phyloP scores from a whole-genome alignment of 2,797 vertebrate species.

The Halcyon leucocephala region DNA sequence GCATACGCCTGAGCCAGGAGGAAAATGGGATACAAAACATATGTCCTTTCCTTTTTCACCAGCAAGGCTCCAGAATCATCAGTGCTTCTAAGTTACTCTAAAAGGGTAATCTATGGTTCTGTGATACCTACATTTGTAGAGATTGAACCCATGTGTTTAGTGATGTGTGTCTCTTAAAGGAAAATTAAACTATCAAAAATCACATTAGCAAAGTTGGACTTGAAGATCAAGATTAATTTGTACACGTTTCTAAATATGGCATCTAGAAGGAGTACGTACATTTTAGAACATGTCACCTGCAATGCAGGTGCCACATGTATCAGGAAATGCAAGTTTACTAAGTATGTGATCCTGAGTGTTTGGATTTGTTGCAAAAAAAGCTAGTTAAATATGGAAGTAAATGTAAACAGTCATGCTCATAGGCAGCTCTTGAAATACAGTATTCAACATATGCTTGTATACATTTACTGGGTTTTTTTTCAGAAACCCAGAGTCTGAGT shows the following conservation, averaged over 20 bases:
- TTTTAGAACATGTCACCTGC: not conserved
- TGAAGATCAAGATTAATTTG: not conserved
- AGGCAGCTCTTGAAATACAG: not conserved
- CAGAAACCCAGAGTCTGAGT: not conserved
- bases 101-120: not conserved
- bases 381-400: not conserved
- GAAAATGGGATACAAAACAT: not conserved
- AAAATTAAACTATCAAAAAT: not conserved
- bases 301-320: not conserved
- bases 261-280: not conserved
- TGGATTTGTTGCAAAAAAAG: not conserved
- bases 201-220: not conserved
- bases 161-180: not conserved
- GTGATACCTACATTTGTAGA: not conserved
- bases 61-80: not conserved
- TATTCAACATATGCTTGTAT: not conserved
- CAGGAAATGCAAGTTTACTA: not conserved
- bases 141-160: not conserved
- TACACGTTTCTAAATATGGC: not conserved
- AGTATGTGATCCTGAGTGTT: not conserved
- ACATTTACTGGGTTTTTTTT: not conserved
- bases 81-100: not conserved
- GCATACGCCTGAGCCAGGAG: not conserved
- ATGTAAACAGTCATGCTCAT: not conserved
- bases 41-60: not conserved